Conservation (phyloP, 2,797 vertebrate genomes). For the Lithobates pipiens region DNA sequence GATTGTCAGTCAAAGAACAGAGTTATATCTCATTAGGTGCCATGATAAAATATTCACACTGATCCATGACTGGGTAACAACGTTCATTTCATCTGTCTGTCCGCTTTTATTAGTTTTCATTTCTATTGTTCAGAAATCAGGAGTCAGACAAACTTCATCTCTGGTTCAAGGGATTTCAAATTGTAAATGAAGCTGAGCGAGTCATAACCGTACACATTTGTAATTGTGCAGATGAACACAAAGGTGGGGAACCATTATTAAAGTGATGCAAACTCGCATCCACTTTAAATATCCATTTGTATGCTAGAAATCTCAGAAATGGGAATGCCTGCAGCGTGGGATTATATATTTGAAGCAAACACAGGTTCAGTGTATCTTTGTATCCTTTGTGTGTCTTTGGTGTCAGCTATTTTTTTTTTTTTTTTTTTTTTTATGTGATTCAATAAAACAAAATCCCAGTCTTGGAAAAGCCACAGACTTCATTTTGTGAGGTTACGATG, state of each 20-base stretch:
- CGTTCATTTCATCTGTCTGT: not conserved
- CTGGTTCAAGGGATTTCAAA: not conserved
- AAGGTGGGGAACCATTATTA: no score
- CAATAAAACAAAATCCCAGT: not conserved
- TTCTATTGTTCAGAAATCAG: no score
- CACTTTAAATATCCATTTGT: no score
- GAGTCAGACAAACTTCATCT: not conserved
- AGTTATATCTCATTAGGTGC: not conserved
- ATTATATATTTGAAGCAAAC: no score
- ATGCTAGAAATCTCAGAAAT: no score
- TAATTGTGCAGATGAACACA: no score
- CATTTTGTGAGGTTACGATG: not conserved
- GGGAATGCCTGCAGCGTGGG: no score
- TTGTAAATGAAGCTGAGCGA: no score
- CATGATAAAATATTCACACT: not conserved
- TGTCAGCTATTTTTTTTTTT: not conserved
- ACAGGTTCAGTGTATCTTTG: no score
- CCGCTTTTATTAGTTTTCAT: no score
- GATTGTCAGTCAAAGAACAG: not conserved
- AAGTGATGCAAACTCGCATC: no score
- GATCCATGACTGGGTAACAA: not conserved
- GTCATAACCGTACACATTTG: no score
- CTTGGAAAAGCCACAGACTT: not conserved
- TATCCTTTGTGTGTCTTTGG: not conserved
- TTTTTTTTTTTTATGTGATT: not conserved